A percentile compares a stretch with the other conserved stretches of the same genome.
These are phyloP conservation scores for Xyliphius kryptos DNA, from an alignment of 2,113 vertebrate species.

Conservation along the genomic window DNA sequence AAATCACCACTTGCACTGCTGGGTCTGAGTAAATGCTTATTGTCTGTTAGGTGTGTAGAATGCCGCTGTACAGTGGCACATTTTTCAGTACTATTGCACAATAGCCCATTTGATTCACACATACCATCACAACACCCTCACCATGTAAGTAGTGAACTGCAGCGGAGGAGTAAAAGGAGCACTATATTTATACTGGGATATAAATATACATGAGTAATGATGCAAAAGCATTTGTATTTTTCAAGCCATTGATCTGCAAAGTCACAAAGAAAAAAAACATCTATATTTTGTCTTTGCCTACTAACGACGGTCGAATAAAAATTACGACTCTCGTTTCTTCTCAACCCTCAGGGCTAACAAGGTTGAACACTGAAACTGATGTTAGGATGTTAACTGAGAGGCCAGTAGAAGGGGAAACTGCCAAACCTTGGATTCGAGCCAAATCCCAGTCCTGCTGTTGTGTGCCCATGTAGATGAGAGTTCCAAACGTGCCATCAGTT, in stretches of 20 bases:
- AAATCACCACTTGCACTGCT: background rate
- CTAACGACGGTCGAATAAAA: too few species aligned
- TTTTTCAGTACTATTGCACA: conserved; percentile 13
- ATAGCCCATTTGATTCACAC: conserved; percentile 29
- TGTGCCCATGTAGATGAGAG: conserved; percentile 28
- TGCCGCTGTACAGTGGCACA: background rate
- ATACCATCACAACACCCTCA: conserved; percentile 13
- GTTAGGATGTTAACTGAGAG: conserved; percentile 8
- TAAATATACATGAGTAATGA: too few species aligned
- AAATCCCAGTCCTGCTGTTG: conserved; percentile 13
- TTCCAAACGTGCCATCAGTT: conserved; percentile 16
- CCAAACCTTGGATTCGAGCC: conserved; percentile 1
- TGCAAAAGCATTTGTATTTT: too few species aligned
- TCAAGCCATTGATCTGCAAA: too few species aligned
- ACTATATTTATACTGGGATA: background rate
- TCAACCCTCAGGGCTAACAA: background rate
- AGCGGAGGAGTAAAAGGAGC: background rate
- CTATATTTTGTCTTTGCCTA: too few species aligned
- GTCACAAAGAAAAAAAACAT: too few species aligned
- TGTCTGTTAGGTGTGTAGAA: background rate
- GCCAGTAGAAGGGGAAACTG: conserved; percentile 1
- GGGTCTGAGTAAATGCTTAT: background rate
- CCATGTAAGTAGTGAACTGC: background rate
- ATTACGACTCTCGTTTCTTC: background rate
- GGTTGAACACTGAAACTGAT: conserved; percentile 5